Evolutionary conservation across 2,888 invertebrate genomes (phyloP), one percentile per base, ranked within the genome.

Genomic region (Nomada lathburiana): DNA sequence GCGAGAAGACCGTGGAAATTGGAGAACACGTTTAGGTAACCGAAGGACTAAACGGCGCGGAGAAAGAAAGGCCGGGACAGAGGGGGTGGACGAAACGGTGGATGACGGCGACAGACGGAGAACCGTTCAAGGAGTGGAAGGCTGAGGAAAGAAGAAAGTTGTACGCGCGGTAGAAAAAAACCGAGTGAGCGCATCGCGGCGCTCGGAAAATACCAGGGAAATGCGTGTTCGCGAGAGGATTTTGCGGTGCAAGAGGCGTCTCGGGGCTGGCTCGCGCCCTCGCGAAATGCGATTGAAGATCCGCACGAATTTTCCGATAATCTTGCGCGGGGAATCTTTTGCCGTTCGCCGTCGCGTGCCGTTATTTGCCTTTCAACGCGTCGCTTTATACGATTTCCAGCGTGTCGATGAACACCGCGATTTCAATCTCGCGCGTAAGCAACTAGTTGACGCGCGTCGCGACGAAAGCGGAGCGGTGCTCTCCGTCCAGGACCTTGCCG

Each of bases 161-260:
- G 63, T 53, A 63, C 64, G 29, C 71, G 69, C 70, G n/a, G 53
- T 20, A 53, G 65, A 55, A 60, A 52, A 52, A 70, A 73, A 63
- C 29, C n/a, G 73, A 70, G 55, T 64, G 79, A 80, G 73, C 80
- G 81, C 76, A 77, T 55, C 80, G 36, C 36, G 36, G 36, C 36
- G 36, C 7, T 36, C 3, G 47, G 47, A 47, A 47, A 16, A 87
- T 88, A 86, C 85, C 62, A 63, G 84, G 80, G 84, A 86, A 88
- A 85, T 76, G 81, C 84, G 79, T 76, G 76, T 83, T 80, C 77
- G 55, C 74, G 83, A 83, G 74, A 70, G 85, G 80, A 86, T 82
- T 80, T 82, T 59, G 36, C 52, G 36, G 63, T 67, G 68, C 75
- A 47, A 67, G 63, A 73, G 65, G 55, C 60, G 71, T 59, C 62